phyloP scores from a whole-genome alignment of 2,888 invertebrate genomes.

The Dendrolimus houi region DNA sequence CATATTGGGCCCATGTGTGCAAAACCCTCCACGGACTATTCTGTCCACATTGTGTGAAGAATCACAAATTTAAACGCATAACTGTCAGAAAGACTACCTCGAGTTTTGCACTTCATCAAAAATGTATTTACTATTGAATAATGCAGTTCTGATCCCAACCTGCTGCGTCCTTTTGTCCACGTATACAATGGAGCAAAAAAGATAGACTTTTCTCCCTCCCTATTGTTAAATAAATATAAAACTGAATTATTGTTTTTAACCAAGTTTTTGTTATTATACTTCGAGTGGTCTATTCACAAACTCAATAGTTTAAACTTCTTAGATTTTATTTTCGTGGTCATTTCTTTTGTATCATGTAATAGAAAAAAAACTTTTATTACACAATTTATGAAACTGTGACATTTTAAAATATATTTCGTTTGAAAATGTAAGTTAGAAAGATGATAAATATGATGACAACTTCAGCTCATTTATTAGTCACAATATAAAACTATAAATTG shows the following conservation, averaged over 20 bases:
- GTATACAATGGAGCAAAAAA: slow-evolving; percentile 36
- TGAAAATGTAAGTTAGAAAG: too few species aligned
- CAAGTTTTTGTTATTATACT: slow-evolving; percentile 34
- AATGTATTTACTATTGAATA: slow-evolving; percentile 62
- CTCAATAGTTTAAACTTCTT: neutral
- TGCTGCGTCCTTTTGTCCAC: slow-evolving; percentile 44
- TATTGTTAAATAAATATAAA: slow-evolving; percentile 43
- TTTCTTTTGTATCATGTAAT: too few species aligned
- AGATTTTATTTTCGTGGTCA: too few species aligned
- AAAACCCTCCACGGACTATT: slow-evolving; percentile 53
- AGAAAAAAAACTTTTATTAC: too few species aligned
- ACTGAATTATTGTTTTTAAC: slow-evolving; percentile 65
- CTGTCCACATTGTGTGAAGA: slow-evolving; percentile 46
- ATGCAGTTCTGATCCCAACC: slow-evolving; percentile 49
- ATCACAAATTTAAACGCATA: slow-evolving; percentile 50
- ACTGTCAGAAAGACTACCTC: slow-evolving; percentile 49
- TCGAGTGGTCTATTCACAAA: slow-evolving; percentile 32
- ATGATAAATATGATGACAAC: too few species aligned
- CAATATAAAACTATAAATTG: too few species aligned
- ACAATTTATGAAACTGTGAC: too few species aligned
- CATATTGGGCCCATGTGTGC: slow-evolving; percentile 69
- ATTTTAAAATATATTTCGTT: too few species aligned
- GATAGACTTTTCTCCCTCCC: slow-evolving; percentile 30
- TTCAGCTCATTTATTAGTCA: too few species aligned
- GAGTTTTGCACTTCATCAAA: slow-evolving; percentile 76